Evolutionary conservation across 92 coral and sea anemone genomes (phyloP), one percentile per base, ranked within the genome.

Genomic region (Actinostola sp.): DNA sequence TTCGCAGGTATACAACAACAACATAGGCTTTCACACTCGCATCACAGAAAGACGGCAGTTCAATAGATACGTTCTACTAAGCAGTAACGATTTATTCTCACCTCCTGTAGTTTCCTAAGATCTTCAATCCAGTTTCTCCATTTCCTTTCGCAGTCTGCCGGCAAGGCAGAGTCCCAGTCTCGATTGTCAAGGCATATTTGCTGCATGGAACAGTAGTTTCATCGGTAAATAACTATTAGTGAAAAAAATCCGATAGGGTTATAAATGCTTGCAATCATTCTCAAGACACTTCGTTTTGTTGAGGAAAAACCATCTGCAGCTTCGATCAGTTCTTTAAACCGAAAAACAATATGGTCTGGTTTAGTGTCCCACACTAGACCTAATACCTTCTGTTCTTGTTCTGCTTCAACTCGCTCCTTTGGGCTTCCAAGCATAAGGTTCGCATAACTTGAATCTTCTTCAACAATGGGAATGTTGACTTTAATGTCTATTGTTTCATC

Each of bases 1-100:
- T n/a, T 2, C 72, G 59, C 2, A 19, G 15, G 21, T 74, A 74
- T 11, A 62, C 67, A 5, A 32, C 68, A 43, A 61, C 61, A 13
- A 59, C 72, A 25, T 61, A 57, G 15, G 63, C 31, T 9, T 23
- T 57, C 14, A 21, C 33, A 10, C 32, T 21, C 19, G 63, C 63
- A 28, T 57, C 63, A 21, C 63, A 23, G 24, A 57, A 57, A 4
- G 35, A 12, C 4, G 9, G 63, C 63, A 57, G 35, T 57, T 57
- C 36, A 57, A 57, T 57, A 9, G 63, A 57, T 12, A 57, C 63
- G 63, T 26, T 57, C 63, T 3, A 57, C 6, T 56, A 56, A 9
- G 23, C 35, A 28, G 6, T 56, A 28, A 56, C 63, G 35, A 56
- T 29, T 21, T 10, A 23, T 7, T 29, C 63, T 56, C 27, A 28